phyloP scores from a whole-genome alignment of 2,888 invertebrate species.

The Laothoe populi region DNA sequence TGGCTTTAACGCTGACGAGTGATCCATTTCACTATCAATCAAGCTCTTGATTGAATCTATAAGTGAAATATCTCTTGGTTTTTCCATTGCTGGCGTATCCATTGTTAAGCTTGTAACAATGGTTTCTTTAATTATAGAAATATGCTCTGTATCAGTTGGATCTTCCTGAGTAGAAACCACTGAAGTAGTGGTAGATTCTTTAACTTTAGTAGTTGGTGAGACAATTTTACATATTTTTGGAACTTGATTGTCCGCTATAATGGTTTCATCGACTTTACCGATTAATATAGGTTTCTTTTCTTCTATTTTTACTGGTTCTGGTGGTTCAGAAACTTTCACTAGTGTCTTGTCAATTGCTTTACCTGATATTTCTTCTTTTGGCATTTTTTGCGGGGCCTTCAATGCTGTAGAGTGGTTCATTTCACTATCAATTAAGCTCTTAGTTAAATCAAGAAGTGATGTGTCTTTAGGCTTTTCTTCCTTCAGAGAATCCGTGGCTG shows the following conservation, averaged over 20 bases:
- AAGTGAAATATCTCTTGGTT: slow-evolving; percentile 24
- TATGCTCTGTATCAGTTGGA: background rate
- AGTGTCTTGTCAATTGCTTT: slow-evolving; percentile 23
- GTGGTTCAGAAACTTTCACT: slow-evolving; percentile 14
- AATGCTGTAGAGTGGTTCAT: slow-evolving; percentile 35
- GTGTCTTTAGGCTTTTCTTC: background rate
- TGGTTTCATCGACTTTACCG: too few species aligned
- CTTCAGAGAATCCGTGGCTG: too few species aligned
- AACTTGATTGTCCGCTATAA: background rate
- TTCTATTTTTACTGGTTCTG: too few species aligned
- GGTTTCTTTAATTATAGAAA: background rate
- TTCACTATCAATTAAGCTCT: slow-evolving; percentile 44
- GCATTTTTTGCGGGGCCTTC: slow-evolving; percentile 17
- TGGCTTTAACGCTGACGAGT: slow-evolving; percentile 32
- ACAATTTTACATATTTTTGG: background rate
- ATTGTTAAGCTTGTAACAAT: background rate
- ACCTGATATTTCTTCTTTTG: too few species aligned
- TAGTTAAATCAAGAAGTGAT: slow-evolving; percentile 36
- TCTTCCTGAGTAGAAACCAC: background rate
- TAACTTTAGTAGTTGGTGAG: background rate
- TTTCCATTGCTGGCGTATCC: too few species aligned
- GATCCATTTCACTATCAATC: slow-evolving; percentile 43
- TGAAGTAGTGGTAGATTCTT: background rate
- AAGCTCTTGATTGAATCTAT: slow-evolving; percentile 38
- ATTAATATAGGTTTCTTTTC: too few species aligned